These are phyloP conservation scores for Scaeva pyrastri DNA, from an alignment of 2,888 invertebrate genomes.

Conservation along the genomic window DNA sequence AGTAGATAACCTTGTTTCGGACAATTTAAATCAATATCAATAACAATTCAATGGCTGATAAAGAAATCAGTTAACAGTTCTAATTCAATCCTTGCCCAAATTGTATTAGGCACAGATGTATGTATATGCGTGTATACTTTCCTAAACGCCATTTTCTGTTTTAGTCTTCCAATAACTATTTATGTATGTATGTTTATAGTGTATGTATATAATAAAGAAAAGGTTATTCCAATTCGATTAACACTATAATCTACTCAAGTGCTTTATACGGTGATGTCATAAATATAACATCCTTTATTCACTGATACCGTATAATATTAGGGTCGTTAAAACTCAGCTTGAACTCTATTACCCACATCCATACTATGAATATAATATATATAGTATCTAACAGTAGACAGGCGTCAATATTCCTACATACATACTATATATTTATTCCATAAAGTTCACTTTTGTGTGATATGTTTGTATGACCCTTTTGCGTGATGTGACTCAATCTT, in stretches of 20 bases:
- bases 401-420: constrained; percentile 11
- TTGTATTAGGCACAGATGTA: no score
- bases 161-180: no score
- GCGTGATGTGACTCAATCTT: constrained; percentile 15
- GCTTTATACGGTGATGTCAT: constrained; percentile 11
- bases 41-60: no score
- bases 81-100: background rate
- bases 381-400: background rate
- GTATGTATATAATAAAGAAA: background rate
- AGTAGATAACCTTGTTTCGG: no score
- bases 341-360: background rate
- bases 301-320: background rate
- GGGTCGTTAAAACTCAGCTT: background rate
- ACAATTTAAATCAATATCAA: no score
- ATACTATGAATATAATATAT: no score
- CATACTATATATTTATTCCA: constrained; percentile 12
- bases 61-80: no score
- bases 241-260: constrained; percentile 20
- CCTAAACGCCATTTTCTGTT: no score
- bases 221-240: constrained; percentile 19
- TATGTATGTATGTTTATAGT: no score
- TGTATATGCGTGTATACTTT: no score
- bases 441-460: constrained; percentile 15
- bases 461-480: constrained; percentile 21
- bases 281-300: constrained; percentile 29